Conservation (phyloP, 1,140 invertebrate species). For the Cyrtorhinus lividipennis region DNA sequence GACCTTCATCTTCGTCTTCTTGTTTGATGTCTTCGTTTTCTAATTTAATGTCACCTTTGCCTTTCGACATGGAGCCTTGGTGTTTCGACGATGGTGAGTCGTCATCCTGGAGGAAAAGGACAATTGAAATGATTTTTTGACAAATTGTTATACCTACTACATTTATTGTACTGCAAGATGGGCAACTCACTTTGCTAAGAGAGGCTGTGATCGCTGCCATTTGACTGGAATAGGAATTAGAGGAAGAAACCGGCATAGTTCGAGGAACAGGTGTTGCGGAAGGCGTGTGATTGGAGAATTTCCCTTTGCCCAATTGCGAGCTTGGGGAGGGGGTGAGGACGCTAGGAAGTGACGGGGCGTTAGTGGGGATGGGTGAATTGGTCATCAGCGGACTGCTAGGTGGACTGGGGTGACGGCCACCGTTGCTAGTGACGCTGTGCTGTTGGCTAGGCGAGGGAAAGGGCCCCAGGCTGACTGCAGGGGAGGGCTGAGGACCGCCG, state of each 20-base stretch:
- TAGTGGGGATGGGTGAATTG: conserved; percentile 7
- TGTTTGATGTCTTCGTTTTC: conserved; percentile 34
- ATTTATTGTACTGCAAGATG: no score
- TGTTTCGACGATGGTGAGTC: conserved; percentile 11
- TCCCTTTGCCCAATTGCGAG: conserved; percentile 9
- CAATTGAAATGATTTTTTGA: neutral
- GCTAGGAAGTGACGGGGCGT: conserved; percentile 2
- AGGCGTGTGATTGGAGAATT: conserved; percentile 8
- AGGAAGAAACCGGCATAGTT: conserved; percentile 18
- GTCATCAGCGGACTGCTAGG: conserved; percentile 31
- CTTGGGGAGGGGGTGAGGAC: conserved; percentile 7
- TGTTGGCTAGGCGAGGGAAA: conserved; percentile 27
- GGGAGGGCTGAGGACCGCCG: conserved; percentile 23
- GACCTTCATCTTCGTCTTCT: conserved; percentile 34
- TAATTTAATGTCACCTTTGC: conserved; percentile 49
- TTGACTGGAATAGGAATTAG: conserved; percentile 45
- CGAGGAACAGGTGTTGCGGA: conserved; percentile 3
- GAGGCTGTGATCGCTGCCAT: conserved; percentile 53
- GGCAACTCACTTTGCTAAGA: conserved; percentile 29
- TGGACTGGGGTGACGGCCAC: conserved; percentile 27
- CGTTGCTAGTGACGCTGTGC: conserved; percentile 26
- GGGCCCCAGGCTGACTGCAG: conserved; percentile 24
- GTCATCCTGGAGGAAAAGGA: conserved; percentile 13
- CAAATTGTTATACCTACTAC: no score
- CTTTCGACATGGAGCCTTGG: conserved; percentile 35